Conservation (phyloP, 2,113 vertebrate genomes). For the Chamaea fasciata region DNA sequence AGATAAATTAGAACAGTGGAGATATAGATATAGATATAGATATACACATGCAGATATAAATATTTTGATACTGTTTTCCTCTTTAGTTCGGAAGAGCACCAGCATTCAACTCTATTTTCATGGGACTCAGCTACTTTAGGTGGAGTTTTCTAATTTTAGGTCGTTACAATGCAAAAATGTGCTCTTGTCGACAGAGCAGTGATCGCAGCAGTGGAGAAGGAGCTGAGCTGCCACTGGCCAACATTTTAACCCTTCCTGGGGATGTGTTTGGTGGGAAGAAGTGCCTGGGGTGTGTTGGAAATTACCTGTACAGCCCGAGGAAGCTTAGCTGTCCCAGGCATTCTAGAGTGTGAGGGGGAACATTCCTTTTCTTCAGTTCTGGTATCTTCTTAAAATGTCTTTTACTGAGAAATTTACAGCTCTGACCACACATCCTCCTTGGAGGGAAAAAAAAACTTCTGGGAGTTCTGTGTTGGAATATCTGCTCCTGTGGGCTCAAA, state of each 20-base stretch:
- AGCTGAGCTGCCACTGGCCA: neutral
- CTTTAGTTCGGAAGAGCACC: neutral
- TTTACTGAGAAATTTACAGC: neutral
- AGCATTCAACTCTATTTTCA: neutral
- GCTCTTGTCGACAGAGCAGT: neutral
- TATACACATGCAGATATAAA: neutral
- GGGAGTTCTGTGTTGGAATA: neutral
- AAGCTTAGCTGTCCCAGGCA: neutral
- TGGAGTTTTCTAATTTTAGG: neutral
- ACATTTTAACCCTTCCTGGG: neutral
- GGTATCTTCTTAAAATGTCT: neutral
- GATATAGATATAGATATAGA: too few species aligned
- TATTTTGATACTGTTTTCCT: neutral
- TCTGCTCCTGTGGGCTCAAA: neutral
- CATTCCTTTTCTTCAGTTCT: neutral
- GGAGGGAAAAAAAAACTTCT: rapidly evolving
- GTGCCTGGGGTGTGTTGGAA: neutral
- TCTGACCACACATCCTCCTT: neutral
- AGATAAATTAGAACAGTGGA: neutral
- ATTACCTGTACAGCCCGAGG: neutral
- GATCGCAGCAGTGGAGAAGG: neutral
- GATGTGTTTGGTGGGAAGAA: neutral
- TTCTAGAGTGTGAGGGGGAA: neutral
- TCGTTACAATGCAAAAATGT: neutral
- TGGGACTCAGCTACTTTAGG: neutral